Evolutionary conservation across 1,140 invertebrate species (phyloP).

Genomic region (Pteromalus puparum): DNA sequence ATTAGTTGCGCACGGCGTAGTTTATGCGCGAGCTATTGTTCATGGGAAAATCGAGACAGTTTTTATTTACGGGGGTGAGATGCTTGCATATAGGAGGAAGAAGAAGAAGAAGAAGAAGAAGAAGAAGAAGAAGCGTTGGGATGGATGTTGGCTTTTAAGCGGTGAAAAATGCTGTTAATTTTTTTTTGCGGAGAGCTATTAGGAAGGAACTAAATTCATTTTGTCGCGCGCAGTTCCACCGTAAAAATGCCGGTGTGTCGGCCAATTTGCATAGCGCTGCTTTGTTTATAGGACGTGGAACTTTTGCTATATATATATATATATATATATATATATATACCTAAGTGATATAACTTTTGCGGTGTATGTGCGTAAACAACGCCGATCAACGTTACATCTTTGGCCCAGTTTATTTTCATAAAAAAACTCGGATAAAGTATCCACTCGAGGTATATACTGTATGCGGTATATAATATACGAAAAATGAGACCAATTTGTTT

Average conservation of each 20-base stretch:
- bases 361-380: too few relatives aligned
- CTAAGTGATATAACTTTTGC: too few relatives aligned
- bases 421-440: too few relatives aligned
- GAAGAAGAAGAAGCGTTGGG: too few relatives aligned
- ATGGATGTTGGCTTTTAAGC: not conserved
- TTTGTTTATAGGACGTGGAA: too few relatives aligned
- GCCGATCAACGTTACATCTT: too few relatives aligned
- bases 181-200: conserved; percentile 3
- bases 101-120: not conserved
- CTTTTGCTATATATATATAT: too few relatives aligned
- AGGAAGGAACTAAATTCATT: not conserved
- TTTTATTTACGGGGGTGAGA: conserved; percentile 10
- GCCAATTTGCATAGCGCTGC: not conserved
- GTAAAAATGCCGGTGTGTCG: not conserved
- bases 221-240: not conserved
- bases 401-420: too few relatives aligned
- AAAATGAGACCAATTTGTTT: not conserved
- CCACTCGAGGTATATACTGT: too few relatives aligned
- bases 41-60: not conserved
- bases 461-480: too few relatives aligned
- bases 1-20: not conserved
- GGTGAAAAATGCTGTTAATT: conserved; percentile 4
- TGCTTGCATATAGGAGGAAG: not conserved
- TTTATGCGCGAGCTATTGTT: not conserved
- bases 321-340: too few relatives aligned